Percentiles rank a stretch among this genome's conserved stretches.
Conservation (phyloP, 2,888 invertebrate genomes). For the Aethes cnicana region DNA sequence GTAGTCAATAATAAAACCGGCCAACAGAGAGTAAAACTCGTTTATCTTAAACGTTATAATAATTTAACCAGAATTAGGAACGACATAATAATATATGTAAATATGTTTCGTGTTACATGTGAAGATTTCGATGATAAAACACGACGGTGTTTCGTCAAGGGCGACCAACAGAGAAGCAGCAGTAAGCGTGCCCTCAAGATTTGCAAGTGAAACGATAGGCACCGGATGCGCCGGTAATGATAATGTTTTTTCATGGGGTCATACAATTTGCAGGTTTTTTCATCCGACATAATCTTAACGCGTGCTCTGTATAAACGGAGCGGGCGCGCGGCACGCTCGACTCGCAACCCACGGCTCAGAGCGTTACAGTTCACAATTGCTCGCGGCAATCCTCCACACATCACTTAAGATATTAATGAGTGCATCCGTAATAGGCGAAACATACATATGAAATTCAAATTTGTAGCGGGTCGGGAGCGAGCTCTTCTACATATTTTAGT, state of each 20-base stretch:
- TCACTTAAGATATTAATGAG: slow-evolving; percentile 82
- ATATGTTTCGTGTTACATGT: too few relatives aligned
- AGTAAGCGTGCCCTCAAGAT: slow-evolving; percentile 51
- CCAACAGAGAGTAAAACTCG: too few relatives aligned
- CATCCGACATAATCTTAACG: slow-evolving; percentile 75
- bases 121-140: slow-evolving; percentile 2
- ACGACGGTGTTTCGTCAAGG: slow-evolving; percentile 34
- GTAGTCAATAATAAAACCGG: too few relatives aligned
- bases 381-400: slow-evolving; percentile 58
- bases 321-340: slow-evolving; percentile 37
- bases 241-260: slow-evolving; percentile 78
- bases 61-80: too few relatives aligned
- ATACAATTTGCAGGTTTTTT: slow-evolving; percentile 79
- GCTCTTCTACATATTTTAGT: slow-evolving; percentile 81
- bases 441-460: slow-evolving; percentile 83
- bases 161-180: slow-evolving; percentile 42
- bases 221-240: slow-evolving; percentile 61
- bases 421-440: slow-evolving; percentile 81
- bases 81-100: too few relatives aligned
- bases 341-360: slow-evolving; percentile 39
- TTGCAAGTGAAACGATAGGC: slow-evolving; percentile 73
- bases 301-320: slow-evolving; percentile 66
- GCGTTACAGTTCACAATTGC: slow-evolving; percentile 56
- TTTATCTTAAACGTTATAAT: too few relatives aligned
- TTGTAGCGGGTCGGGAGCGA: slow-evolving; percentile 76